Conservation (phyloP, 2,888 invertebrate genomes). For the Tyria jacobaeae region DNA sequence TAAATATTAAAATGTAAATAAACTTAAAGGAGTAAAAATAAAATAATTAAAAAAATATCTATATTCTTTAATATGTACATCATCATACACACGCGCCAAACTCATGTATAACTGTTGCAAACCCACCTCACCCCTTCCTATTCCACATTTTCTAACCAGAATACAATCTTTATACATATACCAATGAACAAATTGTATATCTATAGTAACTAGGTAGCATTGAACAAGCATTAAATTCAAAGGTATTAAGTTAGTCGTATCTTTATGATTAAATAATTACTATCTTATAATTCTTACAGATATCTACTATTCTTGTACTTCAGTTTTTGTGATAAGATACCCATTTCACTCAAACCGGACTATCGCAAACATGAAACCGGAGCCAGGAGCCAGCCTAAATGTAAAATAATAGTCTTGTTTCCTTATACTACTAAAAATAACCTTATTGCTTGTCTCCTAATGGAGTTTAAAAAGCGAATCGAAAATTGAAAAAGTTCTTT, state of each 20-base stretch:
- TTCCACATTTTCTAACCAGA: too few relatives aligned
- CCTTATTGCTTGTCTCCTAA: too few relatives aligned
- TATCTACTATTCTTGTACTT: background rate
- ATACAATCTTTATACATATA: background rate
- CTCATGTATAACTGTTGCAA: background rate
- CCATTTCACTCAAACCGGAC: background rate
- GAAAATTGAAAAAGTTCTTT: too few relatives aligned
- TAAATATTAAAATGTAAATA: slow-evolving; percentile 54
- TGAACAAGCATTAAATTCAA: background rate
- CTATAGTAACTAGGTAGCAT: background rate
- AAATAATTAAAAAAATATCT: slow-evolving; percentile 1
- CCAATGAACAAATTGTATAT: background rate
- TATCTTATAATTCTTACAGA: background rate
- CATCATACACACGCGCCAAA: background rate
- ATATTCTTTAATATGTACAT: slow-evolving; percentile 6
- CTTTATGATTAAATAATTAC: background rate
- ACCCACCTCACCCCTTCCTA: background rate
- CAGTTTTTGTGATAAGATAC: background rate
- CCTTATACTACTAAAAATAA: too few relatives aligned
- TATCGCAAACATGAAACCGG: background rate
- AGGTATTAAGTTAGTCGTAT: background rate
- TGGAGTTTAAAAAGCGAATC: too few relatives aligned
- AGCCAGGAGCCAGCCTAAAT: background rate
- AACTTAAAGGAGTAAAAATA: slow-evolving; percentile 26
- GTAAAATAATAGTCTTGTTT: too few relatives aligned